Base-by-base conservation (phyloP, 2,797 vertebrate species). In the Microhierax caerulescens region DNA sequence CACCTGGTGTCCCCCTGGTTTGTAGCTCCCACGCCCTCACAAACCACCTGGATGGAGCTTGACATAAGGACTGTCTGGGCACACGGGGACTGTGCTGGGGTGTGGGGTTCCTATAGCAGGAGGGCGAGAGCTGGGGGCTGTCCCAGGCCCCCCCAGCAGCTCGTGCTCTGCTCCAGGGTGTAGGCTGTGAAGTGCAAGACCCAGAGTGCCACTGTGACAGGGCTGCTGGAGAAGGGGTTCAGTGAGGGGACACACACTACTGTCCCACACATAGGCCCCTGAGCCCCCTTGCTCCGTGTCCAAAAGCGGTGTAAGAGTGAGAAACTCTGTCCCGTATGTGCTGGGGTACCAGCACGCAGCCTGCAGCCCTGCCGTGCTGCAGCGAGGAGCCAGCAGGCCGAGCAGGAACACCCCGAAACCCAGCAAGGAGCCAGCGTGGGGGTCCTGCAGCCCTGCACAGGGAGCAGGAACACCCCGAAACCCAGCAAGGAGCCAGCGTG, bases 391-490 rank as follows among this genome's bases (percentile, higher is more conserved):
- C 68, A 34, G 21, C 0, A 2, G 9, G 21, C n/a, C n/a, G 7
- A 41, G 25, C 37, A 72, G 41, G 28, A 59, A 51, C 3, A 41
- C 18, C 59, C 36, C 51, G 15, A 47, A 67, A 1, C 22, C 14
- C n/a, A 34, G 5, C 20, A 23, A 5, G 1, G 2, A 86, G 11
- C 10, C 16, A 21, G 25, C 0, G 4, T 5, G n/a, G n/a, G 13
- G 8, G 13, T 60, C 0, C 2, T 32, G 28, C 45, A 39, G 57
- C 57, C 73, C 59, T 22, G 11, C 41, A 7, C 7, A 12, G 9
- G 21, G 7, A 41, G 25, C 37, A 72, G 41, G 28, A 59, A 51
- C 3, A 41, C 18, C 59, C 36, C 51, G 15, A 47, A 67, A 1
- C 22, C 14, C n/a, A 34, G 5, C 20, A 23, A 5, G 1, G 2